Percentiles rank a stretch among this genome's conserved stretches.
Conservation (phyloP, 2,888 invertebrate genomes). For the Aethes cnicana region DNA sequence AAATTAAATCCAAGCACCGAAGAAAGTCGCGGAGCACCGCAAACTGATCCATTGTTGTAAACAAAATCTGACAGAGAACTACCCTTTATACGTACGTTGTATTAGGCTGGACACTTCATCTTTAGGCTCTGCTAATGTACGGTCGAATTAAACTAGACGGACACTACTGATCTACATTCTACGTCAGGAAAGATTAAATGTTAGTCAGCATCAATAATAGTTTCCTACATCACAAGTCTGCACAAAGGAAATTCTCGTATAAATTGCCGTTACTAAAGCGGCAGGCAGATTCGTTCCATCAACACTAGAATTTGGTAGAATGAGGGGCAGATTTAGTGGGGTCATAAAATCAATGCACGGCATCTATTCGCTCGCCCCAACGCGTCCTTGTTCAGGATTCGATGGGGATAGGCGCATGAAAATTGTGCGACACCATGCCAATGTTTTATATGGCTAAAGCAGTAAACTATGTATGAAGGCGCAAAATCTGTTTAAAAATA, state of each 20-base stretch:
- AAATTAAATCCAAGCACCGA: constrained; percentile 27
- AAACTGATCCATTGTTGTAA: constrained; percentile 6
- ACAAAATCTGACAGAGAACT: constrained; percentile 10
- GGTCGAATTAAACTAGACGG: background rate
- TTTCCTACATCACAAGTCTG: background rate
- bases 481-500: background rate
- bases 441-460: constrained; percentile 19
- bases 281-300: constrained; percentile 1
- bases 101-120: background rate
- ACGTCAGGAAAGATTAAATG: too few relatives aligned
- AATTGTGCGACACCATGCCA: constrained; percentile 14
- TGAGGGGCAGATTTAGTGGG: constrained; percentile 24
- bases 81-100: constrained; percentile 4
- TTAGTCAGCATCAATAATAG: too few relatives aligned
- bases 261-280: background rate
- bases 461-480: background rate
- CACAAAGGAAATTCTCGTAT: background rate
- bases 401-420: constrained; percentile 18
- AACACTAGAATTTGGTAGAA: constrained; percentile 4
- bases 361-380: constrained; percentile 11
- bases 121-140: background rate
- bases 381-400: constrained; percentile 19
- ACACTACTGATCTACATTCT: too few relatives aligned
- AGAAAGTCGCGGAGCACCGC: constrained; percentile 9
- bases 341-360: constrained; percentile 28